Conservation (phyloP, 2,797 vertebrate genomes). For the Echeneis naucrates region DNA sequence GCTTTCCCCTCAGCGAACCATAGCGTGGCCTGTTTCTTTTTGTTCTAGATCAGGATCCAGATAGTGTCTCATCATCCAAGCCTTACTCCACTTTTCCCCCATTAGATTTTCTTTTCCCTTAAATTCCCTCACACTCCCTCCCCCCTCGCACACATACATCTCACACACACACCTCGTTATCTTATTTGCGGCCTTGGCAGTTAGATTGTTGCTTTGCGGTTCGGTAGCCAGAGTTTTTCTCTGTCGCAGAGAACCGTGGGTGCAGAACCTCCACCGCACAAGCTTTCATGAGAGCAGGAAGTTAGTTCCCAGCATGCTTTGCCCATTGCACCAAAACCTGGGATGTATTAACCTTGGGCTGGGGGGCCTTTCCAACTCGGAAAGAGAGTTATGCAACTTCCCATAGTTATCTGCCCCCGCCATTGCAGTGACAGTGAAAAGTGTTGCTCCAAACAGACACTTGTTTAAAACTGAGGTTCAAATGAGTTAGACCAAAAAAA, state of each 20-base stretch:
- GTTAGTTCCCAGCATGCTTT: constrained; percentile 78
- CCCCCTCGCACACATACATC: constrained; percentile 64
- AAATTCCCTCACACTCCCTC: constrained; percentile 78
- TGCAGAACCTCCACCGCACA: constrained; percentile 74
- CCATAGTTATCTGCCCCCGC: constrained; percentile 66
- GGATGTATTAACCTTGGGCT: constrained; percentile 82
- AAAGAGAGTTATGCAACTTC: constrained; percentile 78
- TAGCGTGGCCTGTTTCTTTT: constrained; percentile 69
- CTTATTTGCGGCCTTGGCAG: constrained; percentile 84
- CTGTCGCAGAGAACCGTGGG: constrained; percentile 74
- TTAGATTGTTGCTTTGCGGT: constrained; percentile 79
- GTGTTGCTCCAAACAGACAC: constrained; percentile 65
- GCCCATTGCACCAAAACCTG: constrained; percentile 76
- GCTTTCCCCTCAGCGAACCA: constrained; percentile 71
- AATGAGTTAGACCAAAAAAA: constrained; percentile 29
- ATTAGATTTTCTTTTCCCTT: constrained; percentile 79
- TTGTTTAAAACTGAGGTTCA: constrained; percentile 68
- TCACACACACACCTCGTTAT: constrained; percentile 81
- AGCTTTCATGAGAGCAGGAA: constrained; percentile 74
- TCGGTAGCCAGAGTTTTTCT: constrained; percentile 74
- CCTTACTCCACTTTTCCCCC: constrained; percentile 76
- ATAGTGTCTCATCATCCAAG: constrained; percentile 81
- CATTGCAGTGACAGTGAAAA: constrained; percentile 54
- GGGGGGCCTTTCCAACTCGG: constrained; percentile 75
- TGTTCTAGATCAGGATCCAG: constrained; percentile 77